These are phyloP conservation scores for Dichetophora obliterata DNA, from an alignment of 2,888 invertebrate species.

Conservation along the genomic window DNA sequence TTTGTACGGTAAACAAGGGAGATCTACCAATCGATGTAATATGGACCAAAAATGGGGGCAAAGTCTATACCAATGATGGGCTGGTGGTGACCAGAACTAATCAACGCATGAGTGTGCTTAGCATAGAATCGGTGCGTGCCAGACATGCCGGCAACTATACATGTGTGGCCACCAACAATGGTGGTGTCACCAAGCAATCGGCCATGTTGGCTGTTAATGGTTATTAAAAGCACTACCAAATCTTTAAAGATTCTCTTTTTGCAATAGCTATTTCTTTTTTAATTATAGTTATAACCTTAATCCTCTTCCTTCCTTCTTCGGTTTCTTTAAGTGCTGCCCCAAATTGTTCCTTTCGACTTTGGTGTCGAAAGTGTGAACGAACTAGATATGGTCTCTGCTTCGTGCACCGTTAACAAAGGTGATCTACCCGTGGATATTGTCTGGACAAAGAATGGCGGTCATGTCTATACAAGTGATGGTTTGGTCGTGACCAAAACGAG, in stretches of 20 bases:
- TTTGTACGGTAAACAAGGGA: conserved; percentile 81
- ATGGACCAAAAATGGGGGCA: conserved; percentile 76
- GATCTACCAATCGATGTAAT: conserved; percentile 82
- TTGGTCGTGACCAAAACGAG: conserved; percentile 73
- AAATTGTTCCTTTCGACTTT: conserved; percentile 79
- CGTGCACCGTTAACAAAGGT: conserved; percentile 81
- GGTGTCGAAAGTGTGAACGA: conserved; percentile 79
- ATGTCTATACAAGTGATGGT: conserved; percentile 71
- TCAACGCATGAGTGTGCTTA: conserved; percentile 75
- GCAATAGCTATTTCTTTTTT: conserved; percentile 27
- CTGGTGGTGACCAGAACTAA: conserved; percentile 73
- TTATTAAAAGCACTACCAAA: conserved; percentile 53
- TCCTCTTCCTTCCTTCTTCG: conserved; percentile 35
- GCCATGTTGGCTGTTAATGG: conserved; percentile 75
- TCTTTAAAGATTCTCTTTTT: conserved; percentile 18
- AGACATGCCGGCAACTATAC: conserved; percentile 76
- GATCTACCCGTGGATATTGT: conserved; percentile 79
- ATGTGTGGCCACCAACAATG: conserved; percentile 75
- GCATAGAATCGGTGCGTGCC: conserved; percentile 75
- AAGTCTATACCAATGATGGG: conserved; percentile 71
- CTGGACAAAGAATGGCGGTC: conserved; percentile 75
- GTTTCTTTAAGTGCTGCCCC: conserved; percentile 75
- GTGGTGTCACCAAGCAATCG: conserved; percentile 73
- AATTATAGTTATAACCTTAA: not conserved
- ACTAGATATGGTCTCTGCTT: conserved; percentile 77